Conservation (phyloP, 2,113 vertebrate species). For the Xenopus laevis region DNA sequence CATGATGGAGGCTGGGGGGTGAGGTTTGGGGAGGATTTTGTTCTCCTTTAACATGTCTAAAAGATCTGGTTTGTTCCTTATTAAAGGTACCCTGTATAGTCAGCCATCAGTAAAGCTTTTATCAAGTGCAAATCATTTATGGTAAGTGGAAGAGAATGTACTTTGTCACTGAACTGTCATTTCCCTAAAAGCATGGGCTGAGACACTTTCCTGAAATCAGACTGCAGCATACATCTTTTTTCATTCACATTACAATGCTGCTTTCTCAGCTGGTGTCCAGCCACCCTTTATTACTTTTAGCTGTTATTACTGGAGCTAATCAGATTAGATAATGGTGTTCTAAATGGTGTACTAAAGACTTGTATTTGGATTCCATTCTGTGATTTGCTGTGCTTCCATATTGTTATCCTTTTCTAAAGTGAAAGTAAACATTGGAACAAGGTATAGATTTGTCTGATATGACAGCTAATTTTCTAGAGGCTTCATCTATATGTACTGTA, state of each 20-base stretch:
- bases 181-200: slow-evolving; percentile 64
- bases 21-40: too few species aligned
- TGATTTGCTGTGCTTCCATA: slow-evolving; percentile 31
- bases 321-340: slow-evolving; percentile 56
- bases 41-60: neutral
- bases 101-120: slow-evolving; percentile 44
- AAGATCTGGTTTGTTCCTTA: neutral
- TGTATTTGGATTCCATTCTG: slow-evolving; percentile 35
- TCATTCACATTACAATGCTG: slow-evolving; percentile 55
- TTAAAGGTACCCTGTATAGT: neutral
- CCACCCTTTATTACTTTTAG: slow-evolving; percentile 66
- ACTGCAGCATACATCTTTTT: slow-evolving; percentile 57
- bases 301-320: slow-evolving; percentile 60
- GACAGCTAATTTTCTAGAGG: neutral
- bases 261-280: slow-evolving; percentile 65
- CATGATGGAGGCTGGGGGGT: too few species aligned
- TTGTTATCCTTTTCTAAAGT: slow-evolving; percentile 32
- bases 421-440: slow-evolving; percentile 34
- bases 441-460: slow-evolving; percentile 9
- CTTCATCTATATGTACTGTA: neutral
- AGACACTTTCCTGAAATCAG: slow-evolving; percentile 64
- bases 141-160: slow-evolving; percentile 62
- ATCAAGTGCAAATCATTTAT: slow-evolving; percentile 61
- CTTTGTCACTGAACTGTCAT: slow-evolving; percentile 50
- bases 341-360: slow-evolving; percentile 58